Evolutionary conservation across 1,140 invertebrate genomes (phyloP).

Genomic region (Armadillidium nasatum): DNA sequence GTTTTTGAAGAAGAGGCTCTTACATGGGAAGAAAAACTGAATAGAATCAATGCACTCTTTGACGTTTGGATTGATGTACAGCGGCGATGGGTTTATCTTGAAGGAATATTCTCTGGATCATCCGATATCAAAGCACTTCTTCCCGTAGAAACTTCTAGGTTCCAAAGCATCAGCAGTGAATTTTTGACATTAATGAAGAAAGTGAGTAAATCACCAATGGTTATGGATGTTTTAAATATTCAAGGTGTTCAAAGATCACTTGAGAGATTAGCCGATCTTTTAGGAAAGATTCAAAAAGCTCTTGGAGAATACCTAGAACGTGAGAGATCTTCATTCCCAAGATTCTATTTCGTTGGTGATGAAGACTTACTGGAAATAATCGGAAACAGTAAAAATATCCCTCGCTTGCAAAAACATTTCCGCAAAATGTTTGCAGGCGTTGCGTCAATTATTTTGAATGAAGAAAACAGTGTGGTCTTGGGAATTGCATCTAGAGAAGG

Average conservation of each 20-base stretch:
- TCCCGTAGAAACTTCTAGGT: slow-evolving; percentile 94
- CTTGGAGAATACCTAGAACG: slow-evolving; percentile 97
- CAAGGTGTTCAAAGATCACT: slow-evolving; percentile 88
- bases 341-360: slow-evolving; percentile 99
- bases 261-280: slow-evolving; percentile 94
- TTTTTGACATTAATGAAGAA: slow-evolving; percentile 98
- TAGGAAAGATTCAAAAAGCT: slow-evolving; percentile 99
- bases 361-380: slow-evolving; percentile 99
- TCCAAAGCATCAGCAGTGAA: slow-evolving; percentile 93
- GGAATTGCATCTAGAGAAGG: slow-evolving; percentile 96
- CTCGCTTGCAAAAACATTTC: slow-evolving; percentile 97
- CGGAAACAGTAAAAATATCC: slow-evolving; percentile 98
- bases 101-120: slow-evolving; percentile 97
- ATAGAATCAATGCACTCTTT: slow-evolving; percentile 94
- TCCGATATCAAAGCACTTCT: slow-evolving; percentile 96
- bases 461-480: slow-evolving; percentile 84
- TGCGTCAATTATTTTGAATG: slow-evolving; percentile 86
- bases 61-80: slow-evolving; percentile 99
- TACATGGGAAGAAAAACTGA: slow-evolving; percentile 98
- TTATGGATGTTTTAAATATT: slow-evolving; percentile 98
- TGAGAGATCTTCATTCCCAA: slow-evolving; percentile 94
- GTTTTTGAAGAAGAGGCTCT: slow-evolving; percentile 98
- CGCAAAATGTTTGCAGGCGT: slow-evolving; percentile 99
- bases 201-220: slow-evolving; percentile 89
- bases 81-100: slow-evolving; percentile 96